Evolutionary conservation across 2,797 vertebrate genomes (phyloP), one percentile per base, ranked within the genome.

Genomic region (Synanceia verrucosa): DNA sequence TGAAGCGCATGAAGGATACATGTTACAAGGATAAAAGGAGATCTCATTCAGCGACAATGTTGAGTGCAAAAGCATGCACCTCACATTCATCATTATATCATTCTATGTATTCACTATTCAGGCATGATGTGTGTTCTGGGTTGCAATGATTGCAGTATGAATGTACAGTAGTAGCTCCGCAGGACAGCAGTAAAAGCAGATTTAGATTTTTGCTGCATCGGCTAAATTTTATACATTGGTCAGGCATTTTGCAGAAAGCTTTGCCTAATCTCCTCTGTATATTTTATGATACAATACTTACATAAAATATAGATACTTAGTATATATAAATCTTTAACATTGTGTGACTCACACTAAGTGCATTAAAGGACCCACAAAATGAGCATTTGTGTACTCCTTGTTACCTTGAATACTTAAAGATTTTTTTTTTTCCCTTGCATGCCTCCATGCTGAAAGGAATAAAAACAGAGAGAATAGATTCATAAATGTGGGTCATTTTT

Each of bases 191-290:
- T 55, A 8, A 68, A 63, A 59, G 52, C 24, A 31, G 18, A 68
- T 26, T 69, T 36, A 18, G 1, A 56, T 37, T 37, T 8, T 36
- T 78, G 43, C 56, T 50, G 63, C 11, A 66, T 77, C 21, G 50
- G 67, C 68, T 39, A 19, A 39, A 69, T 43, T 52, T 29, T 50
- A 23, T 44, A 46, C 26, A 7, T 47, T 36, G 13, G 4, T 31
- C 13, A 24, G 57, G 26, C 50, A 48, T 75, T 76, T 65, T 52
- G 13, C 47, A 28, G 34, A 46, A 21, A 50, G 28, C 31, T 14
- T 51, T 21, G 31, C 23, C 33, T 41, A 60, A 79, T 79, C 44
- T 56, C 11, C 29, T 19, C 33, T 78, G 52, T 72, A 67, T 70
- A 61, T 69, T 83, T 79, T 10, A 66, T 64, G 31, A 68, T 24